These are phyloP conservation scores for Chelmon rostratus DNA, from an alignment of 2,797 vertebrate species.

Conservation along the genomic window DNA sequence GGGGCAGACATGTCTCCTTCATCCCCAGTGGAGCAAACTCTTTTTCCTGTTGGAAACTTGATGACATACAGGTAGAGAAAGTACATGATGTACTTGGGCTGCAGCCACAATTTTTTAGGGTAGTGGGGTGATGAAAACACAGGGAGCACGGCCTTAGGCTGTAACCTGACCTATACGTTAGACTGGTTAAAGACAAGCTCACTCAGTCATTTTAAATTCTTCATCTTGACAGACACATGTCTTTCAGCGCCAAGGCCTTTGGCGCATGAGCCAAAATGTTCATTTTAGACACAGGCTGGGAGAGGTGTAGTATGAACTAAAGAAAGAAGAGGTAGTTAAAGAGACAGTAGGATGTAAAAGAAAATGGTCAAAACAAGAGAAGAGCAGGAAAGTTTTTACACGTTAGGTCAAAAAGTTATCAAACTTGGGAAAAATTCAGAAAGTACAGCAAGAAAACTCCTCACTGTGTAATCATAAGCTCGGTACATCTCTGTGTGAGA, in stretches of 20 bases:
- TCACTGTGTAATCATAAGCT: background rate
- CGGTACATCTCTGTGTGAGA: background rate
- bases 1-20: background rate
- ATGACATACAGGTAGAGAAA: background rate
- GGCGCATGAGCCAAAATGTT: slow-evolving; percentile 5
- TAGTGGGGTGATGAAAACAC: background rate
- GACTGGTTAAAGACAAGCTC: slow-evolving; percentile 12
- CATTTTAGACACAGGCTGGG: slow-evolving; percentile 4
- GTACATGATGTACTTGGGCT: background rate
- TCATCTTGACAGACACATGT: background rate
- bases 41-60: slow-evolving; percentile 3
- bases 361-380: slow-evolving; percentile 3
- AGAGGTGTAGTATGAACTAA: background rate
- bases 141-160: background rate
- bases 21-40: background rate
- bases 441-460: background rate
- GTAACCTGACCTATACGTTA: background rate
- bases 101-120: background rate
- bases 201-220: background rate
- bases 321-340: background rate
- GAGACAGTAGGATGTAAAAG: background rate
- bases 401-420: background rate
- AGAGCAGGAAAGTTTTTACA: background rate
- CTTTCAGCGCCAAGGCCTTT: background rate
- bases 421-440: slow-evolving; percentile 29